phyloP scores from a whole-genome alignment of 2,113 vertebrate species.

The Australoheros scitulus region DNA sequence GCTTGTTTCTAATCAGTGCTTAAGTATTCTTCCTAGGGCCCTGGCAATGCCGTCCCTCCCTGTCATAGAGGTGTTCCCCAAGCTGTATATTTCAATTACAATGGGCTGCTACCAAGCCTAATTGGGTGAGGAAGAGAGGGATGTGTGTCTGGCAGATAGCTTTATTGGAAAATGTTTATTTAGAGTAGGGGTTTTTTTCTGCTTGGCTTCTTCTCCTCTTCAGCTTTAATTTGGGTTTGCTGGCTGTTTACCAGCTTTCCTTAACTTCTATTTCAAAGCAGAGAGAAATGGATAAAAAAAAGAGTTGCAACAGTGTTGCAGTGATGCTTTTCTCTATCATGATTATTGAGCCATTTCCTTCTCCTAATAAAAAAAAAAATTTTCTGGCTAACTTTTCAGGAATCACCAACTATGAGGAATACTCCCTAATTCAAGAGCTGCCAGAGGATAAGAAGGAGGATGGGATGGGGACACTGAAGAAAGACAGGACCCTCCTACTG shows the following conservation, averaged over 20 bases:
- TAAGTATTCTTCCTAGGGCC: slow-evolving; percentile 32
- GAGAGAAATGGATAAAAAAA: slow-evolving; percentile 35
- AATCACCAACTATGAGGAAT: slow-evolving; percentile 99
- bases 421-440: slow-evolving; percentile 95
- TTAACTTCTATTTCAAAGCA: slow-evolving; percentile 37
- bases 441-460: slow-evolving; percentile 95
- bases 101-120: slow-evolving; percentile 52
- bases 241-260: slow-evolving; percentile 52
- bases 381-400: slow-evolving; percentile 79
- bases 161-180: slow-evolving; percentile 68
- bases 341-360: not conserved
- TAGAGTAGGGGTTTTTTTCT: slow-evolving; percentile 54
- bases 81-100: slow-evolving; percentile 67
- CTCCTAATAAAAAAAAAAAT: slow-evolving; percentile 1
- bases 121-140: slow-evolving; percentile 54
- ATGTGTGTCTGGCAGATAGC: slow-evolving; percentile 60
- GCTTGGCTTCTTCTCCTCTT: slow-evolving; percentile 53
- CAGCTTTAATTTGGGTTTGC: slow-evolving; percentile 52
- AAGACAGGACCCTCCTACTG: slow-evolving; percentile 90
- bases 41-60: slow-evolving; percentile 11
- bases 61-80: slow-evolving; percentile 50
- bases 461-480: slow-evolving; percentile 90
- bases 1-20: slow-evolving; percentile 47
- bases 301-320: slow-evolving; percentile 5
- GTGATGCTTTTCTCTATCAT: slow-evolving; percentile 6